Conservation (phyloP, 1,140 invertebrate species). For the Drosophila equinoxialis region DNA sequence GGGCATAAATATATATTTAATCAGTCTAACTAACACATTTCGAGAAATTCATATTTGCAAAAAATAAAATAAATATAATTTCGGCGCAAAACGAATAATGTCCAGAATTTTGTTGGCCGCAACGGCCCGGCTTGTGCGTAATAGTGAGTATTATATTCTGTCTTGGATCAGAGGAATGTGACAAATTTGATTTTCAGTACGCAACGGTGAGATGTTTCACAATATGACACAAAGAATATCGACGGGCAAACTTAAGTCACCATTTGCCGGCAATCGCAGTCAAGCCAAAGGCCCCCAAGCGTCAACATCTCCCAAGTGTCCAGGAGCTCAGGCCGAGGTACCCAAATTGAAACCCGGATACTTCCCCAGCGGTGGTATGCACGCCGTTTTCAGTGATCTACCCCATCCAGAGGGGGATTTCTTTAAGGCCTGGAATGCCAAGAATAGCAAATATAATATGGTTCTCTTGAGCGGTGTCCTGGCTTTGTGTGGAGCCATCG, state of each 20-base stretch:
- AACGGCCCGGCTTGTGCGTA: constrained; percentile 34
- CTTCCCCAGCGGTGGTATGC: constrained; percentile 59
- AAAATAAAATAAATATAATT: not conserved
- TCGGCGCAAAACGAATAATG: constrained; percentile 27
- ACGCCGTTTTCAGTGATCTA: constrained; percentile 57
- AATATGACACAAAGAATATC: constrained; percentile 24
- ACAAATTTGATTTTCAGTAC: constrained; percentile 24
- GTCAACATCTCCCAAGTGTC: constrained; percentile 31
- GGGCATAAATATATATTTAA: constrained; percentile 19
- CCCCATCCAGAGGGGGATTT: constrained; percentile 61
- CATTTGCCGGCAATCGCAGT: not conserved
- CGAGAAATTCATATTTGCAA: not conserved
- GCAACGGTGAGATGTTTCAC: constrained; percentile 25
- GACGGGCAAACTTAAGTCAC: constrained; percentile 18
- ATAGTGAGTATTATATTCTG: constrained; percentile 45
- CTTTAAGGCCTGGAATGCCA: constrained; percentile 42
- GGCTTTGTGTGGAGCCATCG: constrained; percentile 36
- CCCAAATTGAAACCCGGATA: constrained; percentile 34
- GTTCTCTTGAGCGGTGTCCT: constrained; percentile 41
- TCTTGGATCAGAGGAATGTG: not conserved
- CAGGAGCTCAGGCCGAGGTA: not conserved
- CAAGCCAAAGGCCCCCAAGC: constrained; percentile 6
- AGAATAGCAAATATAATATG: constrained; percentile 64
- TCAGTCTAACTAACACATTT: constrained; percentile 28
- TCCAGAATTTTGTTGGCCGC: constrained; percentile 54